Conservation (phyloP, 2,888 invertebrate species). For the Congeria kusceri region DNA sequence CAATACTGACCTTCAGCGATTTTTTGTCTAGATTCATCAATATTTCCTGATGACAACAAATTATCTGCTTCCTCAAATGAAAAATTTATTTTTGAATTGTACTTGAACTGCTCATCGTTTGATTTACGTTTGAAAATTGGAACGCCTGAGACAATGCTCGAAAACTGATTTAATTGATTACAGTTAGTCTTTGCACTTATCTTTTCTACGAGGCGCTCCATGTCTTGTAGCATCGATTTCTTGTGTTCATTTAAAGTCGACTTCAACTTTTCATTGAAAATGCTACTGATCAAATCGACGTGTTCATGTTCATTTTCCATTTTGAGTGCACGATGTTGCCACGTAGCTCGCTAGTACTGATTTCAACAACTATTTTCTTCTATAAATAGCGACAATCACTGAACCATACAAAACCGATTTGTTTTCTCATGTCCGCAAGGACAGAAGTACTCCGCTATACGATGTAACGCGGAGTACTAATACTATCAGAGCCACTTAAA, state of each 20-base stretch:
- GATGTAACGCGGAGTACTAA: slow-evolving; percentile 9
- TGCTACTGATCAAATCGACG: background rate
- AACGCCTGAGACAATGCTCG: background rate
- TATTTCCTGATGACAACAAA: slow-evolving; percentile 5
- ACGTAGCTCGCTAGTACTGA: too few species aligned
- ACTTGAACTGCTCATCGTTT: slow-evolving; percentile 41
- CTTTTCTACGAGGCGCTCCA: slow-evolving; percentile 19
- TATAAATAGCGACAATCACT: too few species aligned
- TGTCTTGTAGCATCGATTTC: slow-evolving; percentile 6
- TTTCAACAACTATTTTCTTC: too few species aligned
- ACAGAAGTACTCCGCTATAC: slow-evolving; percentile 8
- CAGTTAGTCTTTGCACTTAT: slow-evolving; percentile 23
- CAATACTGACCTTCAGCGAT: slow-evolving; percentile 35
- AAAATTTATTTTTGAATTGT: slow-evolving; percentile 22
- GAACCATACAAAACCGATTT: background rate
- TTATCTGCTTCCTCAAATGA: slow-evolving; percentile 19
- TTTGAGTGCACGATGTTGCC: too few species aligned
- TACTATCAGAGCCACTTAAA: too few species aligned
- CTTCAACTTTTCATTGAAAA: slow-evolving; percentile 12
- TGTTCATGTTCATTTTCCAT: too few species aligned
- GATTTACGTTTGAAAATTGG: slow-evolving; percentile 24
- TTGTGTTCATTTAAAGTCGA: slow-evolving; percentile 8
- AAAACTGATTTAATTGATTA: slow-evolving; percentile 14
- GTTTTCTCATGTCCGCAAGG: slow-evolving; percentile 4
- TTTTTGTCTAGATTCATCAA: slow-evolving; percentile 20